Percentiles rank a stretch among this genome's conserved stretches.
Evolutionary conservation across 2,797 vertebrate genomes (phyloP).

Genomic region (Pangasius larnaudii): DNA sequence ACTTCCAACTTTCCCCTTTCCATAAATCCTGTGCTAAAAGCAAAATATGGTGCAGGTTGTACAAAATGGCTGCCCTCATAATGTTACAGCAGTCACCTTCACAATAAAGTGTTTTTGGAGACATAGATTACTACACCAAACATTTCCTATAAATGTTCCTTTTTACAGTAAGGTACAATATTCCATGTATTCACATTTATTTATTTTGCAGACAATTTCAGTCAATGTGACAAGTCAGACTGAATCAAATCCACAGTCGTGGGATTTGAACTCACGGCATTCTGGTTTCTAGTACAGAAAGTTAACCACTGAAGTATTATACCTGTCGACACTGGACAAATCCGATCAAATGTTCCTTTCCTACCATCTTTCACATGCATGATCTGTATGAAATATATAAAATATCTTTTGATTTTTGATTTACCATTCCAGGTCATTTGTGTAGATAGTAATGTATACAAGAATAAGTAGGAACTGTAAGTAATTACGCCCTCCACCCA

Average conservation of each 20-base stretch:
- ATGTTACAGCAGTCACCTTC: background rate
- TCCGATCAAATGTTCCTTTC: background rate
- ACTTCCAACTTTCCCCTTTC: background rate
- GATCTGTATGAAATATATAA: background rate
- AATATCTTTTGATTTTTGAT: background rate
- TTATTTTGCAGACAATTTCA: background rate
- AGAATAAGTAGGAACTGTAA: background rate
- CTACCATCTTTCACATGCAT: background rate
- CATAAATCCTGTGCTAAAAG: background rate
- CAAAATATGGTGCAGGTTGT: background rate
- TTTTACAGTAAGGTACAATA: background rate
- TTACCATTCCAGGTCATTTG: background rate
- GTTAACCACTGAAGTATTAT: background rate
- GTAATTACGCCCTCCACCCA: background rate
- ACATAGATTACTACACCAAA: background rate
- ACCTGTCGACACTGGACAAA: background rate
- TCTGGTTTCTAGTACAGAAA: background rate
- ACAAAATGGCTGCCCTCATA: background rate
- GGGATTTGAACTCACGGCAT: background rate
- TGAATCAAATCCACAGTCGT: background rate
- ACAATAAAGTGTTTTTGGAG: background rate
- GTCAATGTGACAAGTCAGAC: background rate
- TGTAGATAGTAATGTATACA: background rate
- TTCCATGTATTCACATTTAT: background rate
- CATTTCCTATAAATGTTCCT: background rate